phyloP scores from a whole-genome alignment of 2,888 invertebrate genomes.

The Deroplatys truncata region DNA sequence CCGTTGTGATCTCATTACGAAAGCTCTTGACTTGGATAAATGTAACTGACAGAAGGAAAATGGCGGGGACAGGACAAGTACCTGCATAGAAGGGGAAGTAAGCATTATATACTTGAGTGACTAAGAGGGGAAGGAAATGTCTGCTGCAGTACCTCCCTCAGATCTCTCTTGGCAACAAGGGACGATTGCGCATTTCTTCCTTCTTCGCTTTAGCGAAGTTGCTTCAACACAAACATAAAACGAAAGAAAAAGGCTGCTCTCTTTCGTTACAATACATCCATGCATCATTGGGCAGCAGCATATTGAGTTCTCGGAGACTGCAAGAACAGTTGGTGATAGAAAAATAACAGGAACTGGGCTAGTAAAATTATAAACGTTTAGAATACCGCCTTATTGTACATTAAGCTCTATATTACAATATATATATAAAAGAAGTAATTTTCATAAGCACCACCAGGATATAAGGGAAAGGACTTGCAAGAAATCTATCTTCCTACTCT shows the following conservation, averaged over 20 bases:
- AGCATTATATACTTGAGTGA: neutral
- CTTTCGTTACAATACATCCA: neutral
- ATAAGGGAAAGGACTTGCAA: too few species aligned
- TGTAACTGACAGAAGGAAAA: neutral
- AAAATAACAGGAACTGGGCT: too few species aligned
- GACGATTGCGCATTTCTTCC: neutral
- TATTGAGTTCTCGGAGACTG: too few species aligned
- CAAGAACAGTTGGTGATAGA: neutral
- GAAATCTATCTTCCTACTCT: too few species aligned
- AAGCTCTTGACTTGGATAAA: neutral
- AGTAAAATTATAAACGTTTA: too few species aligned
- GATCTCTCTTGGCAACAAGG: neutral
- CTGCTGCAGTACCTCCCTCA: neutral
- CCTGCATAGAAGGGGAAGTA: neutral
- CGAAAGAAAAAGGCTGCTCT: neutral
- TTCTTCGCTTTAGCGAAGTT: neutral
- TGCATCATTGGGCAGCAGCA: neutral
- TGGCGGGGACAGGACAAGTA: neutral
- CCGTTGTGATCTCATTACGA: neutral
- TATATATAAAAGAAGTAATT: too few species aligned
- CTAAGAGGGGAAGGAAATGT: neutral
- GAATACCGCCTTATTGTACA: too few species aligned
- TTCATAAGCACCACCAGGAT: too few species aligned
- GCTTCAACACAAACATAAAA: neutral
- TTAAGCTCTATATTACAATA: too few species aligned